Conservation (phyloP, 2,797 vertebrate genomes). For the Lacerta agilis region DNA sequence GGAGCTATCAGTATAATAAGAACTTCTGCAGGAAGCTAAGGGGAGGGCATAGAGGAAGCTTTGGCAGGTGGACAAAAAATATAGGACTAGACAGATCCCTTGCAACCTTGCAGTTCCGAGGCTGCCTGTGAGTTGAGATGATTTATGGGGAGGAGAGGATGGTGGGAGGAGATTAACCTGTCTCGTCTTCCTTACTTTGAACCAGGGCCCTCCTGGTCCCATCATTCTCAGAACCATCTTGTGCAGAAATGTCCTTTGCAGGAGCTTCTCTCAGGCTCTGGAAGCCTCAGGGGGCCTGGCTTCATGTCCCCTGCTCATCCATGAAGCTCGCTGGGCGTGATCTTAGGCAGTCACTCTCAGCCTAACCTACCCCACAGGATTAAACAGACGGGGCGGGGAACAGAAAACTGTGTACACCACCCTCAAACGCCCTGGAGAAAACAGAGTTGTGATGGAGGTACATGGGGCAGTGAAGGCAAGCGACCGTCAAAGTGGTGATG, state of each 20-base stretch:
- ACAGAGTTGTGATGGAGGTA: no score
- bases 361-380: no score
- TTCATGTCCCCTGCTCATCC: no score
- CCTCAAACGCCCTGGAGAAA: no score
- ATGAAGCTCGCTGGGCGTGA: no score
- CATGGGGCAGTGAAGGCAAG: no score
- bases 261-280: neutral
- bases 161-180: neutral
- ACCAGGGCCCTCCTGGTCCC: accelerated
- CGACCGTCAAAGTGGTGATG: no score
- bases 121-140: neutral
- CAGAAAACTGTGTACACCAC: no score
- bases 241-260: neutral
- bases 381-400: no score
- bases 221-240: neutral
- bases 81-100: slow-evolving; percentile 36
- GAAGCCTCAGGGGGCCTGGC: no score
- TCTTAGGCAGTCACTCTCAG: no score
- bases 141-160: neutral
- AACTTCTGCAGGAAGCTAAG: slow-evolving; percentile 57
- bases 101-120: slow-evolving; percentile 25
- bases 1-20: slow-evolving; percentile 44
- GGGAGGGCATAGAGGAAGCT: slow-evolving; percentile 70
- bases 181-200: neutral
- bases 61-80: slow-evolving; percentile 55